Base-by-base conservation (phyloP, 2,888 invertebrate genomes). In the Epirrhoe tristata region DNA sequence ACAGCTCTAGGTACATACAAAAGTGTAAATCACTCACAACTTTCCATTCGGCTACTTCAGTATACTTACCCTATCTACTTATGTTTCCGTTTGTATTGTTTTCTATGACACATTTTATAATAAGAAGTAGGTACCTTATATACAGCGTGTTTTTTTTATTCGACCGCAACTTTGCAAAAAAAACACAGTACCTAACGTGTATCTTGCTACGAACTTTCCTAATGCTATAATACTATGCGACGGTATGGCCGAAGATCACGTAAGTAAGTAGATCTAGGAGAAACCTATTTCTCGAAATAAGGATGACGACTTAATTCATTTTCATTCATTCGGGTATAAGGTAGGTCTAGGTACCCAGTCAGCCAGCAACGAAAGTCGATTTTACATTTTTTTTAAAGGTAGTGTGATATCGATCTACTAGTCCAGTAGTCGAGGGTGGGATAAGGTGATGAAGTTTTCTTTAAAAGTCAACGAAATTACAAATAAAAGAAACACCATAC, bases 141-240 rank as follows among this genome's bases (percentile, higher is more conserved):
- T 55, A 79, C 74, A 77, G 73, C 54, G 12, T 73, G 77, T 71
- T 57, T 14, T 53, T n/a, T 61, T 32, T 55, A 51, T 58, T 46
- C 17, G 10, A 24, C 10, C 51, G 8, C 31, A 5, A 31, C 8
- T 17, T 51, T 16, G 5, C 3, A 31, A 43, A 12, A 12, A 12
- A 17, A 55, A 12, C n/a, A 54, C 8, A 34, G 72, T 75, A 3
- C 73, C 64, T 75, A 79, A 79, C 85, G 85, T 84, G 84, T 85
- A 54, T 66, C 50, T 24, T 24, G 24, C 24, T 2, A 24, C 24
- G 3, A 24, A 24, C 24, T 24, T 24, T 1, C 24, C 24, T 24
- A 3, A 24, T 24, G 24, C 24, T 24, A 24, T 2, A n/a, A n/a
- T n/a, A n/a, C n/a, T n/a, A n/a, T n/a, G n/a, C n/a, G n/a, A n/a